Conservation (phyloP, 2,113 vertebrate genomes). For the Neotragus moschatus region DNA sequence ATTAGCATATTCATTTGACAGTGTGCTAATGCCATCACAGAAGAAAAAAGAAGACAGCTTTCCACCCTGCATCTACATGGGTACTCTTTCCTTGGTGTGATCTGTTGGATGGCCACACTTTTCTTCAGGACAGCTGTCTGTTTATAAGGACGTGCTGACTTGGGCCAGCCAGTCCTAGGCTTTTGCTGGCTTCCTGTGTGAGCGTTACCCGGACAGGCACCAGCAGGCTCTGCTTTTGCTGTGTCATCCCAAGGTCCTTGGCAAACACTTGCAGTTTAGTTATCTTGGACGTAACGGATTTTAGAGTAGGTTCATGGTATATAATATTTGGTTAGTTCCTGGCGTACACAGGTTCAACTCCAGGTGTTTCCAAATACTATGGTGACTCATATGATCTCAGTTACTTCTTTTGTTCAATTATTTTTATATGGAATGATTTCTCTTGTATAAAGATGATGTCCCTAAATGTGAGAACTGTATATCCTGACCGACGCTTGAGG, state of each 20-base stretch:
- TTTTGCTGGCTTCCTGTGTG: neutral
- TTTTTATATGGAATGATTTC: neutral
- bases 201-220: neutral
- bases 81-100: neutral
- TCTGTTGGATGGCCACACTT: neutral
- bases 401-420: neutral
- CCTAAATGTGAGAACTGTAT: neutral
- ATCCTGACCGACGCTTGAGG: neutral
- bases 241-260: neutral
- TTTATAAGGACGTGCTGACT: neutral
- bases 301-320: neutral
- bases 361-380: neutral
- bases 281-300: neutral
- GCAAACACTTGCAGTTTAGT: neutral
- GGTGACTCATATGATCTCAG: neutral
- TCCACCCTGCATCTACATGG: neutral
- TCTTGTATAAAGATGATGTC: neutral
- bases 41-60: neutral
- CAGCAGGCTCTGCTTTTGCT: neutral
- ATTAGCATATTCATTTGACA: conserved; percentile 12
- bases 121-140: neutral
- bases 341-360: neutral
- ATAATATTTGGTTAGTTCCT: neutral
- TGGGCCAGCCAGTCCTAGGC: neutral
- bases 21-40: neutral